Conservation (phyloP, 2,888 invertebrate genomes). For the Hyposoter dolosus region DNA sequence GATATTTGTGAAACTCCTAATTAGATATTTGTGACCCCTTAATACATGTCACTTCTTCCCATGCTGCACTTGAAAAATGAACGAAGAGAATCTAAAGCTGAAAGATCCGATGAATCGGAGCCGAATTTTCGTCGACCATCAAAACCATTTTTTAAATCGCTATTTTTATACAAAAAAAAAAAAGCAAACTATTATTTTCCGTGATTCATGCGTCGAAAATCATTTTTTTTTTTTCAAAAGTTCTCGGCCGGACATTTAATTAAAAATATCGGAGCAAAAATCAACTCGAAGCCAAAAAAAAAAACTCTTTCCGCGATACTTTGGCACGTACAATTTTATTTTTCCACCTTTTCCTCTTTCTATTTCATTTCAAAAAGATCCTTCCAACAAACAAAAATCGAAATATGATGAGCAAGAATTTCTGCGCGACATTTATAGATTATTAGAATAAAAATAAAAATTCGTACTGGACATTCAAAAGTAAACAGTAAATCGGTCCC, state of each 20-base stretch:
- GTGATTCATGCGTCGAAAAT: background rate
- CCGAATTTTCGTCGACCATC: background rate
- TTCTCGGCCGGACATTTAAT: background rate
- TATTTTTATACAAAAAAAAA: background rate
- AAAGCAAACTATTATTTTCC: too few relatives aligned
- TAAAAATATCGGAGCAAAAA: background rate
- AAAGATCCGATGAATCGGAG: background rate
- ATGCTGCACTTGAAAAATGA: background rate
- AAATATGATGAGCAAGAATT: too few relatives aligned
- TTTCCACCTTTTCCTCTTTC: background rate
- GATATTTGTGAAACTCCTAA: background rate
- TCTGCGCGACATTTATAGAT: too few relatives aligned
- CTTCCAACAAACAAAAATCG: too few relatives aligned
- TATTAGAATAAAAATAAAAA: too few relatives aligned
- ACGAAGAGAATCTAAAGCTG: background rate
- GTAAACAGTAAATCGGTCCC: too few relatives aligned
- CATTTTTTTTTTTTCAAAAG: background rate
- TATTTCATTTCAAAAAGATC: too few relatives aligned
- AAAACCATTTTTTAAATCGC: background rate
- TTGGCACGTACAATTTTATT: constrained; percentile 5
- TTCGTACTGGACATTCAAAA: too few relatives aligned
- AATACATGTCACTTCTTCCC: background rate
- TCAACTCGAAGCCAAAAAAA: background rate
- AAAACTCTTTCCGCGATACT: background rate
- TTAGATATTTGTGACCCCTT: background rate